Evolutionary conservation across 2,888 invertebrate species (phyloP), one percentile per base, ranked within the genome.

Genomic region (Auanema sp.): DNA sequence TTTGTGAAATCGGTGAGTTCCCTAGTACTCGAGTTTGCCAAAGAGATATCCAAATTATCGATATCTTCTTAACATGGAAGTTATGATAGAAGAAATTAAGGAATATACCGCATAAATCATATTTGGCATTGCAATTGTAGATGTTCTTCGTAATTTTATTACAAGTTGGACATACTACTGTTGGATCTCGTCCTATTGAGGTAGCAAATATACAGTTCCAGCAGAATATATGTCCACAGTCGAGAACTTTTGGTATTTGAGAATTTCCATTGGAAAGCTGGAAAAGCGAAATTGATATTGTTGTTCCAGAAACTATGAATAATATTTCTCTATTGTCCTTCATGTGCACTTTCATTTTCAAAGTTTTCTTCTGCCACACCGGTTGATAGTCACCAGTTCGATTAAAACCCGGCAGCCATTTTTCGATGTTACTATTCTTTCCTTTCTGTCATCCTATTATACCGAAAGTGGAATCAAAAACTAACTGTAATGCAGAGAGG

Each of bases 171-270:
- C 71, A 71, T 24, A 18, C 3, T 0, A 40, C 21, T 16, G 40
- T 42, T 11, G 57, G 50, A 11, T 24, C 42, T 14, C 16, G 33
- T 2, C 47, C 11, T 3, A 12, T 6, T 25, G 24, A 33, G 40
- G 57, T 59, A 11, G 24, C n/a, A 18, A 59, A 24, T 12, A 71
- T 43, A 50, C 71, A 71, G 5, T 59, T 33, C 6, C 62, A 63
- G 24, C 71, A 71, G 53, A 68, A 64, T 5, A 66, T 55, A 47
- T 71, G 71, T 2, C 71, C 71, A 44, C 71, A 71, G 33, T 50
- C 23, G 0, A 71, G 63, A 58, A 66, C 47, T 51, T 66, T 60
- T 14, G 71, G 59, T 16, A 57, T 41, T 12, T 66, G 66, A 1
- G 11, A 24, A 16, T 43, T 16, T 16, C 61, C 65, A 44, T 60